Conservation (phyloP, 2,888 invertebrate genomes). For the Podotricha telesiphe region DNA sequence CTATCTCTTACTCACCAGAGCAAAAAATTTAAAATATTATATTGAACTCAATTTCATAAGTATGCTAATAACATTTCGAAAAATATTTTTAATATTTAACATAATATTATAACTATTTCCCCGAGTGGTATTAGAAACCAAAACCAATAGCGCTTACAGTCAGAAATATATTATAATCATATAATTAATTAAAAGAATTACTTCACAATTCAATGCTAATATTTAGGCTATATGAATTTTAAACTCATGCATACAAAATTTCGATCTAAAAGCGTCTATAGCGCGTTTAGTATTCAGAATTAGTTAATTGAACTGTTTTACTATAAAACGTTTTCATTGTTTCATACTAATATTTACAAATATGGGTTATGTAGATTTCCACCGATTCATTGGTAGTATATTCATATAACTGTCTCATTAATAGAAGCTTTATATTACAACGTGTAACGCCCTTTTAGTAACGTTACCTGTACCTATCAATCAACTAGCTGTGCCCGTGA, state of each 20-base stretch:
- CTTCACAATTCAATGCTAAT: neutral
- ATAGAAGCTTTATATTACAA: neutral
- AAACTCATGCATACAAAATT: constrained; percentile 20
- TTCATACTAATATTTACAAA: neutral
- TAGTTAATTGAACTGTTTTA: constrained; percentile 37
- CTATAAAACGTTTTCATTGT: constrained; percentile 26
- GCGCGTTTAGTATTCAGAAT: constrained; percentile 28
- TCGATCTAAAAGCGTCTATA: constrained; percentile 17
- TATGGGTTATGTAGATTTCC: neutral
- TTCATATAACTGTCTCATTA: constrained; percentile 15
- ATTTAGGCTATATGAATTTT: constrained; percentile 19
- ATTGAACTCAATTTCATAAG: no score
- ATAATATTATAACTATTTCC: no score
- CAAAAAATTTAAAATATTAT: no score
- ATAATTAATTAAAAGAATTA: neutral
- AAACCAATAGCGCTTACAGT: no score
- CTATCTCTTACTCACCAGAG: no score
- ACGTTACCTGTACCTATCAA: no score
- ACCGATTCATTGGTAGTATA: constrained; percentile 10
- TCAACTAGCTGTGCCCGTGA: no score
- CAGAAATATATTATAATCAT: neutral
- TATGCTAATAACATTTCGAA: no score
- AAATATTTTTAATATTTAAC: no score
- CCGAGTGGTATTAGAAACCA: no score
- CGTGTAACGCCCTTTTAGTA: no score